A percentile compares a stretch with the other conserved stretches of the same genome.
phyloP scores from a whole-genome alignment of 2,888 invertebrate genomes.

The Mechanitis messenoides region DNA sequence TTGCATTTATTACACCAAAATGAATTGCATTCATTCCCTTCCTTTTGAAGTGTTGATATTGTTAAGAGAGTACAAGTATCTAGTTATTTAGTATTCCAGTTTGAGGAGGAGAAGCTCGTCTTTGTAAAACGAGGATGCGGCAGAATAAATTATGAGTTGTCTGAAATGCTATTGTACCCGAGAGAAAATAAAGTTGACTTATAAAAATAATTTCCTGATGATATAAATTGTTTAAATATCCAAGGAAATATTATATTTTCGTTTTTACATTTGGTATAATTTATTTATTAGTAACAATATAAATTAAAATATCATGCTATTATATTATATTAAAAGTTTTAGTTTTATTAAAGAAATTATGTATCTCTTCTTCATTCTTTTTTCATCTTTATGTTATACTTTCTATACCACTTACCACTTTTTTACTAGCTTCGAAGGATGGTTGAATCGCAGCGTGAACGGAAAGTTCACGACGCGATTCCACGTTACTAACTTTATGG shows the following conservation, averaged over 20 bases:
- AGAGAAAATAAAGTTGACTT: not conserved
- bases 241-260: not conserved
- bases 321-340: no score
- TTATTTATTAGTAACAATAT: not conserved
- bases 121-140: not conserved
- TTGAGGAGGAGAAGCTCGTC: not conserved
- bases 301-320: no score
- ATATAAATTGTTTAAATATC: no score
- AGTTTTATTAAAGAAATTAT: no score
- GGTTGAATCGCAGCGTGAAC: no score
- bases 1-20: not conserved
- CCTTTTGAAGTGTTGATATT: constrained; percentile 6
- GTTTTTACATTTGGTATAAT: constrained; percentile 1
- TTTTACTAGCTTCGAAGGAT: no score
- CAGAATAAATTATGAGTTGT: constrained; percentile 3
- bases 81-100: constrained; percentile 3
- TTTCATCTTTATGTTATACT: no score
- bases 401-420: no score
- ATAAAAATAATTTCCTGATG: constrained; percentile 3
- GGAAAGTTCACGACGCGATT: no score
- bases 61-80: not conserved
- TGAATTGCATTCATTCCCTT: not conserved
- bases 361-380: no score
- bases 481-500: no score
- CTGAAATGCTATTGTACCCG: not conserved